Base-by-base conservation (phyloP, 2,797 vertebrate species). In the Betta splendens region DNA sequence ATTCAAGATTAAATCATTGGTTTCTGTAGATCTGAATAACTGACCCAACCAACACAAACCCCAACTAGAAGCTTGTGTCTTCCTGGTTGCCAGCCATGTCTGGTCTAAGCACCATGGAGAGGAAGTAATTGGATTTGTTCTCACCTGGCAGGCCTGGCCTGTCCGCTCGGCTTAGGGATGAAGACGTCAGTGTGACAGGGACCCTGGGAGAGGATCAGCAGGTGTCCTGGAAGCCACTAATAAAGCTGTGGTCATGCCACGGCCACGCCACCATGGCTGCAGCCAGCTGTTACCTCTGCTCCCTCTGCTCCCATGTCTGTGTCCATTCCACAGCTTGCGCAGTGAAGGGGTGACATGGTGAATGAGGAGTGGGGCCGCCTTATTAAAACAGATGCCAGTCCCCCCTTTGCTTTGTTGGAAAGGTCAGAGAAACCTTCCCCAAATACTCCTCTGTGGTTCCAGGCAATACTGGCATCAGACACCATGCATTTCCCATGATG, bases 61-160 rank as follows among this genome's bases (percentile, higher is more conserved):
- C n/a, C n/a, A n/a, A n/a, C n/a, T n/a, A n/a, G n/a, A n/a, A n/a
- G n/a, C n/a, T n/a, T n/a, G n/a, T 31, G 49, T 48, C 61, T 65
- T 45, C 25, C 25, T 75, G 63, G 12, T 40, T 55, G 39, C 75
- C 72, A 90, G 91, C 88, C 86, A 89, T 88, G 90, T 92, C 69
- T 75, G 71, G 77, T 72, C 79, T 88, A 90, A 93, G 93, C 92
- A 87, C 94, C 94, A 87, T 96, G 92, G 94, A 92, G 95, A 91
- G 95, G 93, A 95, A 95, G 94, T 98, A 98, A 98, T 98, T 98
- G 96, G 96, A 98, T 98, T 98, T 97, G 94, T 95, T 98, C 95
- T 98, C 96, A 97, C 95, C 95, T 98, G 94, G 94, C 94, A 95
- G 94, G 93, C 94, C 92, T 90, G 91, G 93, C 92, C 94, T 87